Conservation (phyloP, 2,888 invertebrate species). For the Agrotis puta region DNA sequence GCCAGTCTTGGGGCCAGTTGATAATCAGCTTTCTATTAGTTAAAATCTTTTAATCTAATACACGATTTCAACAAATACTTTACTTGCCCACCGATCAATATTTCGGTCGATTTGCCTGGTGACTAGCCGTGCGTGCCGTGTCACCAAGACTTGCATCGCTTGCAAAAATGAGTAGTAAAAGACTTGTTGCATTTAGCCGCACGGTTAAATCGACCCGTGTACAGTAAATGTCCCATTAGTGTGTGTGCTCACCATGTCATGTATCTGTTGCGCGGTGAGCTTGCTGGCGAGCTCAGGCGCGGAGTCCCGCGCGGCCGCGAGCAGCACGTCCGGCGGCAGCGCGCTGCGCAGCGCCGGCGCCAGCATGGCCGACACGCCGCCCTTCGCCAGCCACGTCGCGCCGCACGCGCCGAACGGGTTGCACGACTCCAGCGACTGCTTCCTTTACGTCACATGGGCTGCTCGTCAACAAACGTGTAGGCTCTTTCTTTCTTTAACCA, state of each 20-base stretch:
- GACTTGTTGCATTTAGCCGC: no score
- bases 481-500: conserved; percentile 63
- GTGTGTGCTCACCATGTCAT: conserved; percentile 93
- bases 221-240: no score
- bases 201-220: no score
- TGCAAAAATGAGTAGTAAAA: no score
- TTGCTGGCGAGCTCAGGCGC: conserved; percentile 95
- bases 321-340: conserved; percentile 94
- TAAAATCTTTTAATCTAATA: no score
- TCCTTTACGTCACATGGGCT: conserved; percentile 87
- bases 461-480: conserved; percentile 77
- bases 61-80: no score
- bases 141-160: no score
- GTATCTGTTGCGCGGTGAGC: conserved; percentile 94
- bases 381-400: conserved; percentile 84
- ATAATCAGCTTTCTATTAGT: no score
- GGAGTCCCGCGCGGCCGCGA: conserved; percentile 96
- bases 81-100: no score
- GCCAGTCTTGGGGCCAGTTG: not conserved
- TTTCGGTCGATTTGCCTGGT: no score
- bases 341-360: conserved; percentile 90
- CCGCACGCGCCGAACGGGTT: conserved; percentile 92
- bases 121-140: no score
- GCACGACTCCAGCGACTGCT: conserved; percentile 92
- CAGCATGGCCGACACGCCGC: conserved; percentile 87